Conservation (phyloP, 2,113 vertebrate species). For the Chascanopsetta lugubris region DNA sequence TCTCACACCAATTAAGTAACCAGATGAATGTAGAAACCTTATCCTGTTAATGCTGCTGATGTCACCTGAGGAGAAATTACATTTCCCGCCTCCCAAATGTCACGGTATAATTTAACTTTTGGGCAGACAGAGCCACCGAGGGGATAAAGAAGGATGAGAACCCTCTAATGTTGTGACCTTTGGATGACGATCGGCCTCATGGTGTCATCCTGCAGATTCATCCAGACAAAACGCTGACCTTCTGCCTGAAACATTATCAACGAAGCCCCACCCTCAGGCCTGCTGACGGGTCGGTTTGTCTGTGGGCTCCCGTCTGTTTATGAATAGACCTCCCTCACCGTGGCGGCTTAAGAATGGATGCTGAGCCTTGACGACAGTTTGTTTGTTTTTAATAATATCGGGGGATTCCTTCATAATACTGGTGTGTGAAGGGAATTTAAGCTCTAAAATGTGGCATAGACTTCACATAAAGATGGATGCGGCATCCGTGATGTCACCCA, state of each 20-base stretch:
- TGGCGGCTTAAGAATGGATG: conserved; percentile 15
- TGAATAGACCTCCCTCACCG: conserved; percentile 4
- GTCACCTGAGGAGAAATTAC: conserved; percentile 12
- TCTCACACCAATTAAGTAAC: background rate
- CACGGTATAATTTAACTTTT: conserved; percentile 37
- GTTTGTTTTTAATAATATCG: conserved; percentile 1
- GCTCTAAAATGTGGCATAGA: background rate
- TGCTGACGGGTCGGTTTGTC: conserved; percentile 24
- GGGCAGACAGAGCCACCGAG: background rate
- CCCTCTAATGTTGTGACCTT: conserved; percentile 50
- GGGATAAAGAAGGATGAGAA: conserved; percentile 35
- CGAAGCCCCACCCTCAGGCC: conserved; percentile 15
- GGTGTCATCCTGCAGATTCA: conserved; percentile 12
- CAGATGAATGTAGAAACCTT: conserved; percentile 18
- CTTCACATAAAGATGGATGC: no score
- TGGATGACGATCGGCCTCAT: conserved; percentile 27
- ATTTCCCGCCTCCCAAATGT: conserved; percentile 32
- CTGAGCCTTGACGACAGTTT: conserved; percentile 22
- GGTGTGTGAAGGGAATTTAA: background rate
- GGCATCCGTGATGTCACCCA: no score
- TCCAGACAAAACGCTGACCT: conserved; percentile 47
- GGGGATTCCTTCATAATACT: background rate
- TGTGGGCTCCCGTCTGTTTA: conserved; percentile 11
- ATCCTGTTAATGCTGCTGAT: conserved; percentile 8
- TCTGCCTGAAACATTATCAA: conserved; percentile 40